These are phyloP conservation scores for Lepeophtheirus nordmannii DNA, from an alignment of 2,888 invertebrate genomes.

Conservation along the genomic window DNA sequence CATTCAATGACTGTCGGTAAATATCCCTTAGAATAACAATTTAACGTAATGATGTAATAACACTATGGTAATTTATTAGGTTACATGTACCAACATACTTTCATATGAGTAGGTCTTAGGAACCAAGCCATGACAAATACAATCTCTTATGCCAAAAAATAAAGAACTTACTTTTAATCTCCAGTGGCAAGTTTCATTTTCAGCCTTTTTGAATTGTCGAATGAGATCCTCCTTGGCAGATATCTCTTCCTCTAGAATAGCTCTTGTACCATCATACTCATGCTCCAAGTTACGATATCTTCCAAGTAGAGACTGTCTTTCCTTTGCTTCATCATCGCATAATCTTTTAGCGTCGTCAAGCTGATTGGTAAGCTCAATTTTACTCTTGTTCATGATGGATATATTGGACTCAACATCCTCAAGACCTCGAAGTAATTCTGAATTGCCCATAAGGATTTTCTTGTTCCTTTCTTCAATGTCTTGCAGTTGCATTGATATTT, in stretches of 20 bases:
- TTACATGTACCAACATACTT: too few species aligned
- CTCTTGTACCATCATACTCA: slow-evolving; percentile 95
- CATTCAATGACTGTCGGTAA: too few species aligned
- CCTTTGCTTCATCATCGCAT: slow-evolving; percentile 83
- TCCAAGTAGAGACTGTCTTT: slow-evolving; percentile 83
- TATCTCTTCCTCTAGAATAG: slow-evolving; percentile 97
- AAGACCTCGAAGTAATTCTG: slow-evolving; percentile 64
- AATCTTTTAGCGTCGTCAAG: slow-evolving; percentile 94
- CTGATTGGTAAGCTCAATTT: slow-evolving; percentile 85
- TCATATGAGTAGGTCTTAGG: too few species aligned
- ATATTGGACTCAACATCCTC: slow-evolving; percentile 38
- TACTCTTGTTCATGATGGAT: slow-evolving; percentile 88
- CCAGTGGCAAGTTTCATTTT: slow-evolving; percentile 92
- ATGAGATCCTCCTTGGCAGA: slow-evolving; percentile 97
- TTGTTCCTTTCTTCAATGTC: slow-evolving; percentile 94
- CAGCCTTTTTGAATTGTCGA: slow-evolving; percentile 95
- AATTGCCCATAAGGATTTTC: slow-evolving; percentile 91
- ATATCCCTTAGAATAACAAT: too few species aligned
- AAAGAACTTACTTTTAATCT: slow-evolving; percentile 55
- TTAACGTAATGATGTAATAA: too few species aligned
- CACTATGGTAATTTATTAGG: too few species aligned
- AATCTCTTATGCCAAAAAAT: too few species aligned
- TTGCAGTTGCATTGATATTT: slow-evolving; percentile 67
- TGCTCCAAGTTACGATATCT: slow-evolving; percentile 98
- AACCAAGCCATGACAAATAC: too few species aligned